phyloP scores from a whole-genome alignment of 2,888 invertebrate genomes.

The Acanthosepion pharaonis region DNA sequence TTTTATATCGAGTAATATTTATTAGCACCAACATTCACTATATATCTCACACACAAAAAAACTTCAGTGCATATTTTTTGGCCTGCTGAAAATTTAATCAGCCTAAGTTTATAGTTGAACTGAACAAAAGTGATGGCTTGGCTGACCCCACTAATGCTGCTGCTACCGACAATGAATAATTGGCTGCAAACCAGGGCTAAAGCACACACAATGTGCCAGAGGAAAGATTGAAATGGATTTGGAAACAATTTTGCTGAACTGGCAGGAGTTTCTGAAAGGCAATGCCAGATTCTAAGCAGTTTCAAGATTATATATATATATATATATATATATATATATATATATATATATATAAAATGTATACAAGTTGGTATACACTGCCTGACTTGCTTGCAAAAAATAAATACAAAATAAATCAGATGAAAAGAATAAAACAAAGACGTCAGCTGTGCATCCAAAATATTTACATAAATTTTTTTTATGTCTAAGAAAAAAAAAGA shows the following conservation, averaged over 20 bases:
- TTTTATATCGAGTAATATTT: too few species aligned
- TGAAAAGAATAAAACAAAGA: too few species aligned
- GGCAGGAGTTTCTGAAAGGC: neutral
- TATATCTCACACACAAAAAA: too few species aligned
- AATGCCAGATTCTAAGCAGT: slow-evolving; percentile 1
- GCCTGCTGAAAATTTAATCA: neutral
- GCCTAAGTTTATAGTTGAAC: neutral
- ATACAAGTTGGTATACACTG: too few species aligned
- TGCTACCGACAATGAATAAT: neutral
- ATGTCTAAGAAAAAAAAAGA: too few species aligned
- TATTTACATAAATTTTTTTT: too few species aligned
- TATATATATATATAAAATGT: too few species aligned
- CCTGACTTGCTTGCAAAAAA: too few species aligned
- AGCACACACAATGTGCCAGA: neutral
- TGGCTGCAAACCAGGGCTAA: neutral
- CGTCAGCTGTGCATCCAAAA: too few species aligned
- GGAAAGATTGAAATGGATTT: neutral
- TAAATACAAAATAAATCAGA: too few species aligned
- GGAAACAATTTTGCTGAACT: neutral
- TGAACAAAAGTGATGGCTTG: neutral
- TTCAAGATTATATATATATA: neutral
- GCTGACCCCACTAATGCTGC: neutral
- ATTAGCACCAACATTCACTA: too few species aligned
- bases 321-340: too few species aligned
- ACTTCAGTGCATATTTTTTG: neutral